Conservation (phyloP, 2,113 vertebrate species). For the Synodontis membranacea region DNA sequence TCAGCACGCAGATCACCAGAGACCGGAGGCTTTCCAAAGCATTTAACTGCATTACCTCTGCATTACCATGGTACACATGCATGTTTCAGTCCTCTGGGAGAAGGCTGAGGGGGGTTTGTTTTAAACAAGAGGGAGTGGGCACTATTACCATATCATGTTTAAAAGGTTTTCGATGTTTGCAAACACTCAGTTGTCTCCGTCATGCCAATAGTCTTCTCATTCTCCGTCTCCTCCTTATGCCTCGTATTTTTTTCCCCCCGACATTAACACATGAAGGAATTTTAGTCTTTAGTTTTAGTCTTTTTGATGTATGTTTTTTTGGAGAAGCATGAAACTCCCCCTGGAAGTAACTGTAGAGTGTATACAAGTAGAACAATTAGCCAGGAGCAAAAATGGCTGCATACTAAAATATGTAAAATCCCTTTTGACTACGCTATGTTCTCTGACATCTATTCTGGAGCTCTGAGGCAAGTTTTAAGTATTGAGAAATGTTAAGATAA, state of each 20-base stretch:
- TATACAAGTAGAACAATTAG: background rate
- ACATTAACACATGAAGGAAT: background rate
- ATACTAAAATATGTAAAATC: background rate
- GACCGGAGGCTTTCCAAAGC: conserved; percentile 53
- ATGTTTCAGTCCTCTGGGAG: conserved; percentile 51
- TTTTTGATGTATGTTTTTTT: background rate
- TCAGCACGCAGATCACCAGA: conserved; percentile 54
- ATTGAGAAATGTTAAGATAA: background rate
- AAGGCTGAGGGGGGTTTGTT: conserved; percentile 23
- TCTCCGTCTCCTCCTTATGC: background rate
- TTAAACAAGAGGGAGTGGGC: conserved; percentile 33
- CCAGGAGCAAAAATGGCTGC: background rate
- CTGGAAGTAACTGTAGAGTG: background rate
- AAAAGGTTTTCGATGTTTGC: conserved; percentile 35
- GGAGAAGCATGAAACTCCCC: background rate
- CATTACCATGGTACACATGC: conserved; percentile 61
- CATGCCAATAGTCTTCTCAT: conserved; percentile 2
- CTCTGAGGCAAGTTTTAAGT: background rate
- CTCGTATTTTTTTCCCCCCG: background rate
- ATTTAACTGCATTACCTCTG: conserved; percentile 59
- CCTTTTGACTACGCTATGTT: background rate
- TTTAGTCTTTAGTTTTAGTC: background rate
- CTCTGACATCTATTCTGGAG: background rate
- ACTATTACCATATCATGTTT: conserved; percentile 52
- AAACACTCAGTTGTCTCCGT: conserved; percentile 20